Conservation (phyloP, 2,797 vertebrate genomes). For the Myiotriccus ornatus region DNA sequence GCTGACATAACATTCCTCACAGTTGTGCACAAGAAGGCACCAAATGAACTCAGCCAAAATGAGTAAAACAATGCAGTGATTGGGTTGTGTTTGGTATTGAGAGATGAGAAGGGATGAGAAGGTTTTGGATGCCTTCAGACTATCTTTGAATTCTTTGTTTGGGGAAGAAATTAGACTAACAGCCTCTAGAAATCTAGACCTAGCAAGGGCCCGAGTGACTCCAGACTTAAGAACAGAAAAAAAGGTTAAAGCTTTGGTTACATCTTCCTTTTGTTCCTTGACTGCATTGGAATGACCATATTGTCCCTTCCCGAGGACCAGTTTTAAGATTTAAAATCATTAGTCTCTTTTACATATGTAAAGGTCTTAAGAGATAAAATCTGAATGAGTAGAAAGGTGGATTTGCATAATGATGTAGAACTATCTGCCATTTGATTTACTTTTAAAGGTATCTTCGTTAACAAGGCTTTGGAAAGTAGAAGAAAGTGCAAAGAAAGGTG, state of each 20-base stretch:
- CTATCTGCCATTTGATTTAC: not conserved
- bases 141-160: not conserved
- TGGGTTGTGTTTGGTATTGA: not conserved
- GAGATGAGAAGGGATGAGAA: not conserved
- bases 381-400: constrained; percentile 28
- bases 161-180: constrained; percentile 46
- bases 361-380: constrained; percentile 57
- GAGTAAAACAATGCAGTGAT: not conserved
- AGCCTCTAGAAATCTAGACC: constrained; percentile 42
- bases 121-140: not conserved
- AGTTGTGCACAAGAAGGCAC: not conserved
- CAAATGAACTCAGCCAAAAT: not conserved
- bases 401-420: constrained; percentile 48
- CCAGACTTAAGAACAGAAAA: constrained; percentile 36
- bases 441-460: constrained; percentile 46
- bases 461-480: not conserved
- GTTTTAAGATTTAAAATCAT: constrained; percentile 61
- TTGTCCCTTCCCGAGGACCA: constrained; percentile 19
- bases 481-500: not conserved
- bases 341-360: constrained; percentile 42
- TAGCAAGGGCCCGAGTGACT: constrained; percentile 15
- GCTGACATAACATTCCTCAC: not conserved
- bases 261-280: constrained; percentile 62
- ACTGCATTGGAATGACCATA: constrained; percentile 28
- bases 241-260: constrained; percentile 50